These are phyloP conservation scores for Mormyrus hasselquistii DNA, from an alignment of 2,797 vertebrate species.

Conservation along the genomic window DNA sequence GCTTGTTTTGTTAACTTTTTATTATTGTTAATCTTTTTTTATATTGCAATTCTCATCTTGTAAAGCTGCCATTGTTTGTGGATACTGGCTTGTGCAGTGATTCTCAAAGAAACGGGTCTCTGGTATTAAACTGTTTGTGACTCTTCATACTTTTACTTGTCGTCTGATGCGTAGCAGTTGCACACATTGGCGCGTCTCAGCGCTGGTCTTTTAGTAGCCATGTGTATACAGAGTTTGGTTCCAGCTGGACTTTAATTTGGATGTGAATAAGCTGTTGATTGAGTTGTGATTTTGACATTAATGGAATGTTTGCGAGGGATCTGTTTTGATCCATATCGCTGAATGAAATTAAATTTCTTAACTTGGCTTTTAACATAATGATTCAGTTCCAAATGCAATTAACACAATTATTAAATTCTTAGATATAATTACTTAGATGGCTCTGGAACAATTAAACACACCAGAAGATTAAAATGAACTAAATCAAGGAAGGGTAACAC, in stretches of 20 bases:
- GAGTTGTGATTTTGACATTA: neutral
- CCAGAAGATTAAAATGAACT: neutral
- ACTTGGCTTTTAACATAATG: neutral
- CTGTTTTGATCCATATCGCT: neutral
- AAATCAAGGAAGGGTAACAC: neutral
- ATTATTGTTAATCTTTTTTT: neutral
- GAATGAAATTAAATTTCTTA: neutral
- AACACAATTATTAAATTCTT: neutral
- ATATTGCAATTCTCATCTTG: neutral
- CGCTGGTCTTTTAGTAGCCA: neutral
- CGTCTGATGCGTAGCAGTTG: neutral
- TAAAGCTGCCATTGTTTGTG: slow-evolving; percentile 3
- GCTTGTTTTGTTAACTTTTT: slow-evolving; percentile 5
- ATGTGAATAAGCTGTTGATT: neutral
- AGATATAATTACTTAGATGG: neutral
- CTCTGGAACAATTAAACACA: neutral
- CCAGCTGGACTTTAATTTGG: neutral
- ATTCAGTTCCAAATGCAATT: neutral
- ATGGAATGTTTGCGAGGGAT: neutral
- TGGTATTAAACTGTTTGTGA: neutral
- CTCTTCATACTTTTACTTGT: neutral
- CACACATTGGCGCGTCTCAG: neutral
- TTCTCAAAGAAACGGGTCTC: neutral
- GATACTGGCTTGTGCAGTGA: slow-evolving; percentile 8
- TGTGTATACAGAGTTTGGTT: neutral